Percentiles rank a stretch among this genome's conserved stretches.
Conservation (phyloP, 1,140 invertebrate genomes). For the Drosophila saltans region DNA sequence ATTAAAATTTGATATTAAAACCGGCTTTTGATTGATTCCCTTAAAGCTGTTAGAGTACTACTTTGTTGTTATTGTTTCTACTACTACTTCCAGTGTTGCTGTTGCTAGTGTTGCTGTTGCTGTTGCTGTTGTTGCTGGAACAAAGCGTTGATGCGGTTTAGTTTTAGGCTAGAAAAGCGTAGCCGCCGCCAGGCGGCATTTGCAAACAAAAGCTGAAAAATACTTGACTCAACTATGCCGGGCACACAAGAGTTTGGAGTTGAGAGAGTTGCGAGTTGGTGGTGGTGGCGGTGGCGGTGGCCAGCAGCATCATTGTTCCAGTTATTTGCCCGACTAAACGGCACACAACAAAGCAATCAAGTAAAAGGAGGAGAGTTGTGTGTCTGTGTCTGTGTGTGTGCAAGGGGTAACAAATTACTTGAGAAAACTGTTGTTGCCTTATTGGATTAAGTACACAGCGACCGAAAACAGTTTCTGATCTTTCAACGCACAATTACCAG, state of each 20-base stretch:
- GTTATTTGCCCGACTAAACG: constrained; percentile 76
- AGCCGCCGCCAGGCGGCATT: too few species aligned
- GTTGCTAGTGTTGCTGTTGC: background rate
- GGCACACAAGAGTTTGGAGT: constrained; percentile 38
- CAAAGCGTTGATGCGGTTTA: constrained; percentile 41
- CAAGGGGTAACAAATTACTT: constrained; percentile 75
- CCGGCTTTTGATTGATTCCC: constrained; percentile 74
- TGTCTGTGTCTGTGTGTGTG: constrained; percentile 5
- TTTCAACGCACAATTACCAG: constrained; percentile 76
- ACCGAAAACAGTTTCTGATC: constrained; percentile 56
- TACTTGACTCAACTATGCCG: constrained; percentile 76
- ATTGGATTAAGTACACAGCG: constrained; percentile 68
- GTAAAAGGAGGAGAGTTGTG: background rate
- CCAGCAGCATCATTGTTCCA: constrained; percentile 60
- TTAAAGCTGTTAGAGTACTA: constrained; percentile 40
- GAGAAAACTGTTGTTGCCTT: constrained; percentile 79
- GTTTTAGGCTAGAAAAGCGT: constrained; percentile 22
- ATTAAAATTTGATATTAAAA: constrained; percentile 77
- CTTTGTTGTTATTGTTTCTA: too few species aligned
- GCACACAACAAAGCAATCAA: constrained; percentile 61
- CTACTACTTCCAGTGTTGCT: too few species aligned
- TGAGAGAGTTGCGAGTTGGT: constrained; percentile 2
- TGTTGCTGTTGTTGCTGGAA: background rate
- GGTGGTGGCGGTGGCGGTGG: constrained; percentile 22
- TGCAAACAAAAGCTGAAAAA: constrained; percentile 75